phyloP scores from a whole-genome alignment of 2,113 vertebrate species.

The Cariama cristata region DNA sequence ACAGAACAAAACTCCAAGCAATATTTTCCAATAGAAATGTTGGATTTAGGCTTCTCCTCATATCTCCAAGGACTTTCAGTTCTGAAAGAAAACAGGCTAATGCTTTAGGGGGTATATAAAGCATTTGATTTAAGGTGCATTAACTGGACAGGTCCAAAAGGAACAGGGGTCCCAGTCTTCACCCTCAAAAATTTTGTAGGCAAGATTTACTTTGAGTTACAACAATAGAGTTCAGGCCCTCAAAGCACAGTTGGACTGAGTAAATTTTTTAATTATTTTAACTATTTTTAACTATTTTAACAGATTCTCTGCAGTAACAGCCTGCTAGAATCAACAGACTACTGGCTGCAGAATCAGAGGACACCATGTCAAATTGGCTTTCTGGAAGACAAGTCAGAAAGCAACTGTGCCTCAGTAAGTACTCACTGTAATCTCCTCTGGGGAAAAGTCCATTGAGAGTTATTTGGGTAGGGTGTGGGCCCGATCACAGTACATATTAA shows the following conservation, averaged over 20 bases:
- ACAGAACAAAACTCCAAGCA: not conserved
- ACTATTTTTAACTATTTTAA: slow-evolving; percentile 54
- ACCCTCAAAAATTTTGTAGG: not conserved
- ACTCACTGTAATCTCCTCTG: not conserved
- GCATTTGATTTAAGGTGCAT: not conserved
- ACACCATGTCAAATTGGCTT: slow-evolving; percentile 88
- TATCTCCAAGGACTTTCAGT: not conserved
- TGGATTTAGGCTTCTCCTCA: not conserved
- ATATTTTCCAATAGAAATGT: not conserved
- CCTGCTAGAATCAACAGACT: slow-evolving; percentile 90
- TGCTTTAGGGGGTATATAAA: not conserved
- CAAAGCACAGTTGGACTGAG: not conserved
- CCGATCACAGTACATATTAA: not conserved
- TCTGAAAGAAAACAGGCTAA: not conserved
- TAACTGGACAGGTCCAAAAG: not conserved
- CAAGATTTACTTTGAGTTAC: not conserved
- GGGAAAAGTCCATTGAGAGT: not conserved
- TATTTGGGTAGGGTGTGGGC: not conserved
- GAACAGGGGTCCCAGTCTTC: not conserved
- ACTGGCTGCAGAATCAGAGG: slow-evolving; percentile 94
- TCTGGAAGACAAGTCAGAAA: slow-evolving; percentile 87
- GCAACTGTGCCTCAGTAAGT: slow-evolving; percentile 90
- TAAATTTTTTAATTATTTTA: not conserved
- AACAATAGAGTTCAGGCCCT: not conserved
- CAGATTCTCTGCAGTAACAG: slow-evolving; percentile 93